Base-by-base conservation (phyloP, 2,888 invertebrate genomes). In the Limnephilus marmoratus region DNA sequence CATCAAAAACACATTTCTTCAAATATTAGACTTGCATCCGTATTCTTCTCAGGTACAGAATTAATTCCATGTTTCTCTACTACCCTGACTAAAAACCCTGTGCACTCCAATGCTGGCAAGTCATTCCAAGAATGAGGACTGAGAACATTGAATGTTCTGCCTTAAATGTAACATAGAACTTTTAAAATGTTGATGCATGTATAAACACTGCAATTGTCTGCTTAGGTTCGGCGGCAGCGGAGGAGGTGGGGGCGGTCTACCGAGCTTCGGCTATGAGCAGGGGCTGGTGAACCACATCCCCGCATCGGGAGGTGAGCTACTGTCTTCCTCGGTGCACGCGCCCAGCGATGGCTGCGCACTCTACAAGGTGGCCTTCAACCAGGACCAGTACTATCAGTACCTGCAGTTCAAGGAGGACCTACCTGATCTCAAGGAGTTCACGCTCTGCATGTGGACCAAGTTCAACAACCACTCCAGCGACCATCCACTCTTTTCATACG, bases 401-500 rank as follows among this genome's bases (percentile, higher is more conserved):
- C 96, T 98, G 92, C 97, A 97, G 94, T 98, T 98, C 95, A 97
- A 97, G 93, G 97, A 96, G 81, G 95, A 96, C 49, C 94, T 98
- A 80, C 98, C 98, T 0, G 97, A 98, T 94, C 94, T 98, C 94
- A 98, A 98, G 94, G 98, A 98, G 95, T 98, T 98, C 95, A 98
- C 98, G 0, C 96, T 98, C 15, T 98, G 98, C 94, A 97, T 97
- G 95, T 98, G 98, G 98, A 97, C 97, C 94, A 98, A 98, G 94
- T 98, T 98, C 94, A 97, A 97, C 94, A 98, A 98, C 94, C 98
- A 98, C 94, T 97, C 97, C 41, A 97, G 97, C 92, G 98, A 98
- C 94, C 98, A 98, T 95, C 98, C 98, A 0, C 95, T 98, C 91
- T 97, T 98, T 94, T 98, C 98, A 29, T 98, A 98, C 95, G 97